Base-by-base conservation (phyloP, 2,797 vertebrate genomes). In the Rhinophrynus dorsalis region DNA sequence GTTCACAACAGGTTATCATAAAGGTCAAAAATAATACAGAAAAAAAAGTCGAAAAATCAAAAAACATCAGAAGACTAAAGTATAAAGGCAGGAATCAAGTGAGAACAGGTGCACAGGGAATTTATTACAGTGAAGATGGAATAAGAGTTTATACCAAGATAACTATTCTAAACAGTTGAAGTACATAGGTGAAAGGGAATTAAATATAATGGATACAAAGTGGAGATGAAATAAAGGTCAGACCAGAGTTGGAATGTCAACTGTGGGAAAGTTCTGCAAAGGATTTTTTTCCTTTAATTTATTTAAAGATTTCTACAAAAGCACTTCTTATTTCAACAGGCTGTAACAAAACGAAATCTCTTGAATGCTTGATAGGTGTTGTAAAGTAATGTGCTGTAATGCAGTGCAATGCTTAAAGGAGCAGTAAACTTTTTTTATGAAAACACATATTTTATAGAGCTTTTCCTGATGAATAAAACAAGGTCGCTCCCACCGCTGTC, bases 1-100 rank as follows among this genome's bases (percentile, higher is more conserved):
- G n/a, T n/a, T n/a, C 60, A 78, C 68, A 77, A 77, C 79, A 80
- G 66, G n/a, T n/a, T n/a, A n/a, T n/a, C n/a, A n/a, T n/a, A n/a
- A n/a, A n/a, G 70, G 73, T 64, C 68, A 63, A 37, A 79, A 71
- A 80, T 74, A 67, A 47, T 60, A 74, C 75, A 76, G 66, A 74
- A 76, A 76, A 80, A 81, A 76, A 61, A 50, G 55, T 56, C 50
- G 40, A 50, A 56, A 37, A 38, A 38, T 8, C 37, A 71, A 80
- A 77, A 79, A 74, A 77, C 29, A 75, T 80, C 66, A 83, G 83
- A 73, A 80, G 68, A 72, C 12, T 50, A 76, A 76, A 79, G 64
- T 30, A 79, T 71, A 83, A 75, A 82, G 74, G 72, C 77, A 72
- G 80, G 82, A 86, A 79, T 76, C 81, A 79, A 77, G 76, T 79